A percentile compares a stretch with the other conserved stretches of the same genome.
These are phyloP conservation scores for Notodonta ziczac DNA, from an alignment of 2,888 invertebrate species.

Conservation along the genomic window DNA sequence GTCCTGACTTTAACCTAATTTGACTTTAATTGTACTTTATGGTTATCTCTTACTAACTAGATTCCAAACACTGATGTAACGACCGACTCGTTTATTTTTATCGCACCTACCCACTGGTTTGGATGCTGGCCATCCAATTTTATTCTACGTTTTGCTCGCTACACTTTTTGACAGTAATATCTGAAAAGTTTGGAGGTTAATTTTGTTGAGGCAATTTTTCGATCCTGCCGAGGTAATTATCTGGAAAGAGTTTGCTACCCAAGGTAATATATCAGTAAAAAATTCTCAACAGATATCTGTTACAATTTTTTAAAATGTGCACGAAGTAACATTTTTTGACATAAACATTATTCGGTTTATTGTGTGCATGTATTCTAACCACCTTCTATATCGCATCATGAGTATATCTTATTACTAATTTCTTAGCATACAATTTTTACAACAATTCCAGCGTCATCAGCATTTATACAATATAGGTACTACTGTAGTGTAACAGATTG, in stretches of 20 bases:
- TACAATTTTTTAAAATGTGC: too few species aligned
- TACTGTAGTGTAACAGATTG: conserved; percentile 18
- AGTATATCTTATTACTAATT: too few species aligned
- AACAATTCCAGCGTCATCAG: neutral
- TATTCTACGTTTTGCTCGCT: conserved; percentile 35
- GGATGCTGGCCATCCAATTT: conserved; percentile 40
- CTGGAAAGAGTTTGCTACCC: too few species aligned
- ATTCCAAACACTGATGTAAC: conserved; percentile 44
- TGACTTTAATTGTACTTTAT: conserved; percentile 46
- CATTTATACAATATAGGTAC: conserved; percentile 15
- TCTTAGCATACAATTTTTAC: neutral
- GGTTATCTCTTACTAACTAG: conserved; percentile 40
- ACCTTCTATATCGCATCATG: too few species aligned
- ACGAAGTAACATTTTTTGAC: too few species aligned
- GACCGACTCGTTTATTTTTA: conserved; percentile 50
- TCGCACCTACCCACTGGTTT: conserved; percentile 38
- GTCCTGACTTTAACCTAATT: conserved; percentile 34
- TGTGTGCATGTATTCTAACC: too few species aligned
- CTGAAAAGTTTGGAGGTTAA: too few species aligned
- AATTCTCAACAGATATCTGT: too few species aligned
- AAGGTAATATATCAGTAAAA: too few species aligned
- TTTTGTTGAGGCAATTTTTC: conserved; percentile 11
- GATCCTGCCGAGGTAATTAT: neutral
- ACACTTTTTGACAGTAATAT: conserved; percentile 36
- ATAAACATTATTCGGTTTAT: too few species aligned